Evolutionary conservation across 2,797 vertebrate genomes (phyloP).

Genomic region (Poliocrania exsul): DNA sequence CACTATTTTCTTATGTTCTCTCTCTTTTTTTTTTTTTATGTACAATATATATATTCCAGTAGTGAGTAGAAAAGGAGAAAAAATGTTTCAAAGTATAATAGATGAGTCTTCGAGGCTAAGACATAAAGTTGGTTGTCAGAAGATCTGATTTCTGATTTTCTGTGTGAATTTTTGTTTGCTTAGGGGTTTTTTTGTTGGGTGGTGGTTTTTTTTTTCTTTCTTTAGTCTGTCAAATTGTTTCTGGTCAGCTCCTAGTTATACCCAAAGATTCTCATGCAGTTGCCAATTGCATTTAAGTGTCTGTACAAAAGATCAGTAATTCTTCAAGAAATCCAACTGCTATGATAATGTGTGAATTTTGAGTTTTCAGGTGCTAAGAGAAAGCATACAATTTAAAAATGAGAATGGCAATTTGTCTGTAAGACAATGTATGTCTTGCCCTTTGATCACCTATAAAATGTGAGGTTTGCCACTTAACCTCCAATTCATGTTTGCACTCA

Average conservation of each 20-base stretch:
- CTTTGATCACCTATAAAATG: not conserved
- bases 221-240: not conserved
- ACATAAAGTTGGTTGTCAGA: not conserved
- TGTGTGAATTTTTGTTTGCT: not conserved
- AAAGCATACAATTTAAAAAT: not conserved
- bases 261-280: not conserved
- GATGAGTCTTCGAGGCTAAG: not conserved
- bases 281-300: not conserved
- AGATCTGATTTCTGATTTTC: not conserved
- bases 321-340: not conserved
- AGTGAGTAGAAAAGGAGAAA: not conserved
- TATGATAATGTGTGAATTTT: not conserved
- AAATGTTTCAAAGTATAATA: not conserved
- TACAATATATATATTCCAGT: not conserved
- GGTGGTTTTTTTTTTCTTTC: not conserved
- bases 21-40: too few species aligned
- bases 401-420: not conserved
- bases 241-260: not conserved
- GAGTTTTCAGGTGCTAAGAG: not conserved
- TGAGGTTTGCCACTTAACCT: not conserved
- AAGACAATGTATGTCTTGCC: not conserved
- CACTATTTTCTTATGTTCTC: not conserved
- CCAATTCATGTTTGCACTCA: not conserved
- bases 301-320: not conserved
- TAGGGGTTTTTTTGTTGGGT: rapidly evolving